Evolutionary conservation across 2,797 vertebrate genomes (phyloP), one percentile per base, ranked within the genome.

Genomic region (Smutsia gigantea): DNA sequence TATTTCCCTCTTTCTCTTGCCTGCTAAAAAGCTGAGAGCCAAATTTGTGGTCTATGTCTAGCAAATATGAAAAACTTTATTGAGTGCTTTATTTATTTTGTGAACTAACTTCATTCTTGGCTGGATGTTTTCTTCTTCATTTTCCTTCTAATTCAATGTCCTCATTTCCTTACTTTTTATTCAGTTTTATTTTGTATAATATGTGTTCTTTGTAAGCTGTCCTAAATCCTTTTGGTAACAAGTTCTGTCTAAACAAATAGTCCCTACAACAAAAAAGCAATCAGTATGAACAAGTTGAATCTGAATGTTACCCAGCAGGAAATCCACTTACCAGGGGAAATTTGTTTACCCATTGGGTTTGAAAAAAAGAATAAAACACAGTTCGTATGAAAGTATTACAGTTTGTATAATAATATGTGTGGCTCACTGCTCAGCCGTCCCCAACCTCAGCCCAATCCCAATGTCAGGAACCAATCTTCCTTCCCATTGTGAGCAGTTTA

Each of bases 141-240:
- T 94, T 96, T 81, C 12, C 42, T 93, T 94, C 78, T 95, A 98
- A 97, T 94, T 97, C 27, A 93, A 95, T 97, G 78, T 97, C 87
- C 68, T 96, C 23, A 61, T 85, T 93, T 95, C 90, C 68, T 93
- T 78, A 61, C 23, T 82, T 97, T 95, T 83, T 79, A 97, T 93
- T 96, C 59, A 63, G 57, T 94, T 95, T 93, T 92, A 46, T 86
- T 95, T 95, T 90, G 75, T 74, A 66, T 83, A 74, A 27, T 72
- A 77, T 71, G 18, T 95, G 61, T 84, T 86, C 42, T 96, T 95
- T 74, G 7, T 94, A 93, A 91, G 91, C 82, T 71, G 64, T 59
- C 78, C 37, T 63, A 90, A 83, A 37, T 94, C 92, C 8, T 90
- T 92, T 93, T 49, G 42, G n/a, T 90, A 75, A 64, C 31, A 39